phyloP scores from a whole-genome alignment of 2,797 vertebrate genomes.

The Momotus momota region DNA sequence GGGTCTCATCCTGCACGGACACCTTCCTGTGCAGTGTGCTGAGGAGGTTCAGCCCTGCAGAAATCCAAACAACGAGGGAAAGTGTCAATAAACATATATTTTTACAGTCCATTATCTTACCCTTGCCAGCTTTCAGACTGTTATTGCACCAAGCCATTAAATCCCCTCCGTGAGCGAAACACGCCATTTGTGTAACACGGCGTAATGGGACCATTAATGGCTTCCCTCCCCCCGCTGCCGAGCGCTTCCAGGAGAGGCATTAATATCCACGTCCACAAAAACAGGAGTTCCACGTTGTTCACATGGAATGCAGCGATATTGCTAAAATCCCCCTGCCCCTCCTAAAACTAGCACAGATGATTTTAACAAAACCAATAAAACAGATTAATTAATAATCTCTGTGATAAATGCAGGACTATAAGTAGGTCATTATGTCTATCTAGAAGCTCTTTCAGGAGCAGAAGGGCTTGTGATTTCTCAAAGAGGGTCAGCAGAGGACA shows the following conservation, averaged over 20 bases:
- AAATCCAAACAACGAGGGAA: slow-evolving; percentile 17
- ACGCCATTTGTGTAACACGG: slow-evolving; percentile 38
- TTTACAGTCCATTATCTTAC: slow-evolving; percentile 47
- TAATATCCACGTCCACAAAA: slow-evolving; percentile 37
- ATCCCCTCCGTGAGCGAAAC: slow-evolving; percentile 19
- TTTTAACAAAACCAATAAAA: slow-evolving; percentile 53
- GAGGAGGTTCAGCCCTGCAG: neutral
- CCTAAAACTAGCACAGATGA: slow-evolving; percentile 55
- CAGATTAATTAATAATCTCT: slow-evolving; percentile 65
- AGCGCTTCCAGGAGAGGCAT: slow-evolving; percentile 18
- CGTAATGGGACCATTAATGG: slow-evolving; percentile 3
- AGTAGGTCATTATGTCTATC: neutral
- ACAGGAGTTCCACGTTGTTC: slow-evolving; percentile 42
- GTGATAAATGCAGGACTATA: slow-evolving; percentile 17
- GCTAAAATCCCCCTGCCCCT: slow-evolving; percentile 17
- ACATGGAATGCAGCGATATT: slow-evolving; percentile 28
- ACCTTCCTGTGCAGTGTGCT: accelerated
- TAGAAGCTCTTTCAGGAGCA: neutral
- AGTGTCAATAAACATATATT: slow-evolving; percentile 55
- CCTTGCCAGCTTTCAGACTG: neutral
- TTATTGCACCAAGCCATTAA: slow-evolving; percentile 42
- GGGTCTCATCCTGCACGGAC: accelerated
- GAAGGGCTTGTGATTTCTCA: neutral
- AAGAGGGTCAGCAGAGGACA: neutral
- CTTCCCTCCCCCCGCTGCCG: neutral